These are phyloP conservation scores for Arctia plantaginis DNA, from an alignment of 2,888 invertebrate species.

Conservation along the genomic window DNA sequence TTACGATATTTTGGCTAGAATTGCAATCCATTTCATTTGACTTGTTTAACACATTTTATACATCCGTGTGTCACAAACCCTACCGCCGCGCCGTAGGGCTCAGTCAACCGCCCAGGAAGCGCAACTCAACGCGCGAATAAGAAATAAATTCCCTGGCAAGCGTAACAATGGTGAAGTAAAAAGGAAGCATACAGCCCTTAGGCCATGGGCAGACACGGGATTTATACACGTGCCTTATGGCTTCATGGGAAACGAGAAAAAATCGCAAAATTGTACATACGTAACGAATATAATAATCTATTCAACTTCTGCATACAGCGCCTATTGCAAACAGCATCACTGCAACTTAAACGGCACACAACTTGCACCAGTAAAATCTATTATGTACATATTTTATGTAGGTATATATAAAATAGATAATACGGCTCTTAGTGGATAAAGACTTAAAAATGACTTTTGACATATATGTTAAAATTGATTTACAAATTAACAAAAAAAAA, in stretches of 20 bases:
- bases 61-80: constrained; percentile 45
- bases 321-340: neutral
- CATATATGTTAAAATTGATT: neutral
- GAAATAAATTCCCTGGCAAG: constrained; percentile 85
- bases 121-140: constrained; percentile 83
- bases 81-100: constrained; percentile 75
- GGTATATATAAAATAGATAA: neutral
- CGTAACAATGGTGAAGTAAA: constrained; percentile 86
- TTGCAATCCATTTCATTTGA: neutral
- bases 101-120: constrained; percentile 85
- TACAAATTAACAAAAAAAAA: neutral
- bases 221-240: constrained; percentile 77
- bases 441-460: too few species aligned
- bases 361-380: neutral
- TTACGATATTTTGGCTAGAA: neutral
- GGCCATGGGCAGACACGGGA: constrained; percentile 68
- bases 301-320: constrained; percentile 28
- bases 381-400: neutral
- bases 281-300: constrained; percentile 51
- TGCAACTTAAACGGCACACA: neutral
- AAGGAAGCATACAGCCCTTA: constrained; percentile 77
- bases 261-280: constrained; percentile 47
- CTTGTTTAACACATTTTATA: constrained; percentile 4
- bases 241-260: constrained; percentile 67
- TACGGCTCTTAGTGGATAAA: neutral